Conservation (phyloP, 2,113 vertebrate species). For the Scolopax mira region DNA sequence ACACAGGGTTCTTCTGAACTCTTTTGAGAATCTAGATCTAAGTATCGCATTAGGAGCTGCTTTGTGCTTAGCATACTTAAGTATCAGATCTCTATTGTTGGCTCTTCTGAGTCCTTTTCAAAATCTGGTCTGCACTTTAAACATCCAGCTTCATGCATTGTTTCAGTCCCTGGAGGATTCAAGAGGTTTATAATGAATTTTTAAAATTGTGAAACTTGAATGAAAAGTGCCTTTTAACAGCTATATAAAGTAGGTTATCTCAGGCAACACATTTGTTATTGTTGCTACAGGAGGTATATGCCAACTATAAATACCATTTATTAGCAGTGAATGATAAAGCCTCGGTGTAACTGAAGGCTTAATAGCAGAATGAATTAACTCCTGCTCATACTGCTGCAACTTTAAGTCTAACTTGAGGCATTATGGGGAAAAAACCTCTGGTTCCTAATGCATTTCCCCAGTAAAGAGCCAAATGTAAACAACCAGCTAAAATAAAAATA, state of each 20-base stretch:
- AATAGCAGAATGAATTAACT: conserved; percentile 70
- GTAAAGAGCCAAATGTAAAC: not conserved
- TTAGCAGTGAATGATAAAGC: conserved; percentile 59
- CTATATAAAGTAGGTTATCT: conserved; percentile 65
- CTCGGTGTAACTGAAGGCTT: conserved; percentile 63
- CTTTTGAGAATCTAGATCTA: conserved; percentile 54
- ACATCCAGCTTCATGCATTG: conserved; percentile 15
- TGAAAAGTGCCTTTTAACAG: conserved; percentile 49
- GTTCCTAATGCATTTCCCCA: not conserved
- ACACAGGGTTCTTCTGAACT: conserved; percentile 29
- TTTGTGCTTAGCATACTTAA: conserved; percentile 44
- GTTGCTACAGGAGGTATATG: conserved; percentile 63
- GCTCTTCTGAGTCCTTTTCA: conserved; percentile 12
- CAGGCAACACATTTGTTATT: conserved; percentile 65
- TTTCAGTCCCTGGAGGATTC: conserved; percentile 55
- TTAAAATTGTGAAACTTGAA: conserved; percentile 52
- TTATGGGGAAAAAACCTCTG: not conserved
- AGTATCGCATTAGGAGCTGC: conserved; percentile 10
- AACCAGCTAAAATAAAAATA: not conserved
- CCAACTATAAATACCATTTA: conserved; percentile 62
- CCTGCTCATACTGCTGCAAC: conserved; percentile 51
- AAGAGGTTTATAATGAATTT: conserved; percentile 60
- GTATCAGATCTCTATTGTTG: not conserved
- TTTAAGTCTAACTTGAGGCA: conserved; percentile 65
- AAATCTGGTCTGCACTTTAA: conserved; percentile 18